Percentiles rank a stretch among this genome's conserved stretches.
Evolutionary conservation across 92 coral and sea anemone species (phyloP).

Genomic region (Phenganax subtilis): DNA sequence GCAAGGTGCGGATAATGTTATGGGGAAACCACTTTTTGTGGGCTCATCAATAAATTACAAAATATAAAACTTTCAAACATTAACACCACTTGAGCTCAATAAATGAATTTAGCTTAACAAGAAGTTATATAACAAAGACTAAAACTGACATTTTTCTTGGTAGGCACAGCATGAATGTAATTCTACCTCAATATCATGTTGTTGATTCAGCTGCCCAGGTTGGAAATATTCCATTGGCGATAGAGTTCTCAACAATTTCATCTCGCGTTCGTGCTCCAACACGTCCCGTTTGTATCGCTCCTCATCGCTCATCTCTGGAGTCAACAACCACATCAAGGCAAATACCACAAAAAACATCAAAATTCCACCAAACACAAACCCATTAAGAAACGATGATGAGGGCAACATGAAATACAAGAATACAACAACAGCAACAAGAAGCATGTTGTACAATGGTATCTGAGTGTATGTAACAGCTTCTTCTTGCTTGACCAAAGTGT

Average conservation of each 20-base stretch:
- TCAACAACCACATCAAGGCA: slow-evolving; percentile 71
- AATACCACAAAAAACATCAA: slow-evolving; percentile 70
- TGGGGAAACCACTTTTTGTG: not conserved
- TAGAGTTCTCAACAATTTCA: slow-evolving; percentile 43
- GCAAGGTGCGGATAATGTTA: too few species aligned
- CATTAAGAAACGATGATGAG: slow-evolving; percentile 73
- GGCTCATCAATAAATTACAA: not conserved
- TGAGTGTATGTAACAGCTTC: slow-evolving; percentile 28
- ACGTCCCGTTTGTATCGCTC: slow-evolving; percentile 76
- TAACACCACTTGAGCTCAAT: too few species aligned
- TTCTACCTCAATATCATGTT: slow-evolving; percentile 64
- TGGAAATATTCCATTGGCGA: slow-evolving; percentile 52
- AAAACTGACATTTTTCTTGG: not conserved
- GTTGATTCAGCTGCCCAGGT: slow-evolving; percentile 59
- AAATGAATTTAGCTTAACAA: too few species aligned
- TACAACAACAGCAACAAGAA: slow-evolving; percentile 48
- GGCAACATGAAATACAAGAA: slow-evolving; percentile 57
- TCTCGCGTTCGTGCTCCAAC: slow-evolving; percentile 53
- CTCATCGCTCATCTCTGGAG: slow-evolving; percentile 83
- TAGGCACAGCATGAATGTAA: not conserved
- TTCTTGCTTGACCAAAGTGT: slow-evolving; percentile 44
- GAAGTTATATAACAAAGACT: not conserved
- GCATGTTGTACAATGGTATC: slow-evolving; percentile 51
- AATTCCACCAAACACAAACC: slow-evolving; percentile 66
- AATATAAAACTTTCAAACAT: too few species aligned